Conservation (phyloP, 1,140 invertebrate species). For the Metopolophium dirhodum region DNA sequence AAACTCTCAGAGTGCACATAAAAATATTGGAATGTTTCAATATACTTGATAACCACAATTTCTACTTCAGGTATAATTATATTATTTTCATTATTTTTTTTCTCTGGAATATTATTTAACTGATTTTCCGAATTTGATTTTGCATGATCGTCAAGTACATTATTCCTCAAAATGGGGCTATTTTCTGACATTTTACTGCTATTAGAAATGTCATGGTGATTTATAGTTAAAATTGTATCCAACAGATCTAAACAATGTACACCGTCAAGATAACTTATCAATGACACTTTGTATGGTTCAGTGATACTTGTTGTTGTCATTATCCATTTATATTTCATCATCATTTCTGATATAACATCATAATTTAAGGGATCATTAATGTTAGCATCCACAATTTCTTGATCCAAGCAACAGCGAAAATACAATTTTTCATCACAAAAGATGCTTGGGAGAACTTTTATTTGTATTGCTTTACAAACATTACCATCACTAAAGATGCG, state of each 20-base stretch:
- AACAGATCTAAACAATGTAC: constrained; percentile 22
- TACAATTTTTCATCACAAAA: background rate
- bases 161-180: background rate
- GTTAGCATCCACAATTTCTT: constrained; percentile 4
- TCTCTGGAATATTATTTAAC: background rate
- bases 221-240: background rate
- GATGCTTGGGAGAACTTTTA: background rate
- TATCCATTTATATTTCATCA: background rate
- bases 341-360: background rate
- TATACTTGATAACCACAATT: background rate
- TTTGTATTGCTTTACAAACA: background rate
- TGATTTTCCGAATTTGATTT: background rate
- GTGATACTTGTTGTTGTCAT: background rate
- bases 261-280: background rate
- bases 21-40: constrained; percentile 15
- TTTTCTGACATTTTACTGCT: background rate
- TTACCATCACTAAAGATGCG: background rate
- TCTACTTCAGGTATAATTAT: constrained; percentile 13
- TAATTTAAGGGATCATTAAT: constrained; percentile 22
- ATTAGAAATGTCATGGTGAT: background rate
- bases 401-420: background rate
- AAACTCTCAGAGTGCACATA: background rate
- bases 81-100: background rate
- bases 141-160: background rate
- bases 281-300: constrained; percentile 27